phyloP scores from a whole-genome alignment of 2,888 invertebrate genomes.

The Rhimphoctona megacephalus region DNA sequence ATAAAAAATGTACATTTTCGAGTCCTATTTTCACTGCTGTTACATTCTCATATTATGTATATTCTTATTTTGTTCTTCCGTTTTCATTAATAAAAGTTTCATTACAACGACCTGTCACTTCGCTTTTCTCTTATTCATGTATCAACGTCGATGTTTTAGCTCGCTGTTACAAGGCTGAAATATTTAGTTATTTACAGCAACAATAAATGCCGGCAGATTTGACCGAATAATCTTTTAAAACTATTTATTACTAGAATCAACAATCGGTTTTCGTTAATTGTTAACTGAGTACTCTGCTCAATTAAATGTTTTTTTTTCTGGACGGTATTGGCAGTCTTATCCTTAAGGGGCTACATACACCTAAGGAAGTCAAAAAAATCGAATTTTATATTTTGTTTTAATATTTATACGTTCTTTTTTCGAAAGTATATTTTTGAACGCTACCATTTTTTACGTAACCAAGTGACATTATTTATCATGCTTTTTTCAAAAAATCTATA shows the following conservation, averaged over 20 bases:
- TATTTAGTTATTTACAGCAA: not conserved
- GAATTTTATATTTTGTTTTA: not conserved
- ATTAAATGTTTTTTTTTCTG: conserved; percentile 62
- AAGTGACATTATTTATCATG: not conserved
- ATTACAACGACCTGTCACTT: not conserved
- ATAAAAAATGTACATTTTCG: conserved; percentile 13
- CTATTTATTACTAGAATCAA: not conserved
- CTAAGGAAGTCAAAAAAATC: not conserved
- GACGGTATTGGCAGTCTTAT: conserved; percentile 77
- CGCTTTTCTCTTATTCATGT: not conserved
- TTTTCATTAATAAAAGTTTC: not conserved
- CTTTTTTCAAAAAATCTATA: not conserved
- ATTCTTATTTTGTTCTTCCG: not conserved
- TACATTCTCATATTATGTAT: conserved; percentile 3
- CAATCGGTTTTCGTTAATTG: not conserved
- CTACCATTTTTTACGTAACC: not conserved
- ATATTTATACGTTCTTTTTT: not conserved
- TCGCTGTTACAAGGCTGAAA: not conserved
- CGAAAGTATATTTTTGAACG: not conserved
- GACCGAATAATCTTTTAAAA: not conserved
- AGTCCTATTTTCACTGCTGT: not conserved
- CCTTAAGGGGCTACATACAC: not conserved
- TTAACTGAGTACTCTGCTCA: not conserved
- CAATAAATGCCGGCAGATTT: not conserved
- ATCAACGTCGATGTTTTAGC: not conserved